Evolutionary conservation across 2,113 vertebrate genomes (phyloP).

Genomic region (Phylloscopus trochilus): DNA sequence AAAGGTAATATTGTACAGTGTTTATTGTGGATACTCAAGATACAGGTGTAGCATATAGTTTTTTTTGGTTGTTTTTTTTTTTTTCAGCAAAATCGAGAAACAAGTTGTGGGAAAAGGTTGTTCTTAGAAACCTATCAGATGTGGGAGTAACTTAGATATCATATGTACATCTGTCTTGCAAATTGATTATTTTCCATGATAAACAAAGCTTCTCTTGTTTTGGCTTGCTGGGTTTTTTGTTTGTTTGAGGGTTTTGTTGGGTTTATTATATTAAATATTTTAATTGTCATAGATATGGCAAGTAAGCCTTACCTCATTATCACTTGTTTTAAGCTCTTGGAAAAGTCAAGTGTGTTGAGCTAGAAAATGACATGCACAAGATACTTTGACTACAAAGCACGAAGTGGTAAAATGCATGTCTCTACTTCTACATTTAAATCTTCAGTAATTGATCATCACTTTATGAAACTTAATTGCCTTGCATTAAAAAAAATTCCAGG

Average conservation of each 20-base stretch:
- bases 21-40: not conserved
- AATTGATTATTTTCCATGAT: not conserved
- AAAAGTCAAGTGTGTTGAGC: not conserved
- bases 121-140: not conserved
- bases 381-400: not conserved
- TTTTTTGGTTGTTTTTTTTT: not conserved
- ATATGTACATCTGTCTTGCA: not conserved
- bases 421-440: not conserved
- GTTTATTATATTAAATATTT: not conserved
- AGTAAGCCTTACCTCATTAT: not conserved
- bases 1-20: not conserved
- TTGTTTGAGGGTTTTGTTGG: not conserved
- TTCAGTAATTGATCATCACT: not conserved
- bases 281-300: not conserved
- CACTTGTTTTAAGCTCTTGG: slow-evolving; percentile 1
- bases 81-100: not conserved
- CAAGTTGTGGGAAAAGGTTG: not conserved
- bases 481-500: not conserved
- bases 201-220: not conserved
- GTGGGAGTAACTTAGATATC: not conserved
- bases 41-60: not conserved
- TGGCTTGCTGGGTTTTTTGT: not conserved
- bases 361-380: not conserved
- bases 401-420: not conserved
- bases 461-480: not conserved